These are phyloP conservation scores for Styela clava DNA, from an alignment of 23 tunicate genomes.

Conservation along the genomic window DNA sequence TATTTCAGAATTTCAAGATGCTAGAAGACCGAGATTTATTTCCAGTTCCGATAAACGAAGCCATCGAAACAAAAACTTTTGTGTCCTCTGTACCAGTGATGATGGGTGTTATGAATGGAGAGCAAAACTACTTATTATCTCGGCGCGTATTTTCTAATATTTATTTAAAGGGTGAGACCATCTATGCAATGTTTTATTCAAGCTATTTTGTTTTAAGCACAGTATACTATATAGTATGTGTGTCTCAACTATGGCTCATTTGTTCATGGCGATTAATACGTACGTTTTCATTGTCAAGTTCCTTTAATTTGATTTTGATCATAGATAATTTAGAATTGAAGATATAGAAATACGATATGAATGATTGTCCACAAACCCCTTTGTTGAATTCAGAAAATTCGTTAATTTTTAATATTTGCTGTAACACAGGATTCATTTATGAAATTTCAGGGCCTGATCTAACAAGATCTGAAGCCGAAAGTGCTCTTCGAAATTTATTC, in stretches of 20 bases:
- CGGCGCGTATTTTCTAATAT: slow-evolving; percentile 35
- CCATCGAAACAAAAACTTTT: slow-evolving; percentile 24
- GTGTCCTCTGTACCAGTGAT: slow-evolving; percentile 44
- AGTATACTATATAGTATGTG: neutral
- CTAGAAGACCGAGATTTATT: slow-evolving; percentile 37
- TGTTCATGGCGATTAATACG: too few relatives aligned
- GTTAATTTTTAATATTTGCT: too few relatives aligned
- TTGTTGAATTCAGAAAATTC: too few relatives aligned
- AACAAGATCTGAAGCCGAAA: slow-evolving; percentile 8
- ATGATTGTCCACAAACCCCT: too few relatives aligned
- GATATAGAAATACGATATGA: too few relatives aligned
- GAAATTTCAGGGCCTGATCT: slow-evolving; percentile 8
- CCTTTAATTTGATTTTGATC: too few relatives aligned
- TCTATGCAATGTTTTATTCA: too few relatives aligned
- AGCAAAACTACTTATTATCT: slow-evolving; percentile 45
- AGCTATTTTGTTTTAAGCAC: too few relatives aligned
- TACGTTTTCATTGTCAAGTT: too few relatives aligned
- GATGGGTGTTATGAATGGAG: slow-evolving; percentile 66
- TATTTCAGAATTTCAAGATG: slow-evolving; percentile 43
- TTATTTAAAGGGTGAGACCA: slow-evolving; percentile 29
- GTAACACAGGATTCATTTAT: too few relatives aligned
- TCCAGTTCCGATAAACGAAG: slow-evolving; percentile 9
- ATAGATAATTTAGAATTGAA: too few relatives aligned
- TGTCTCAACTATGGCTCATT: too few relatives aligned
- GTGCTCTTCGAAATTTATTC: neutral